A percentile compares a stretch with the other conserved stretches of the same genome.
phyloP scores from a whole-genome alignment of 2,113 vertebrate genomes.

The human region DNA sequence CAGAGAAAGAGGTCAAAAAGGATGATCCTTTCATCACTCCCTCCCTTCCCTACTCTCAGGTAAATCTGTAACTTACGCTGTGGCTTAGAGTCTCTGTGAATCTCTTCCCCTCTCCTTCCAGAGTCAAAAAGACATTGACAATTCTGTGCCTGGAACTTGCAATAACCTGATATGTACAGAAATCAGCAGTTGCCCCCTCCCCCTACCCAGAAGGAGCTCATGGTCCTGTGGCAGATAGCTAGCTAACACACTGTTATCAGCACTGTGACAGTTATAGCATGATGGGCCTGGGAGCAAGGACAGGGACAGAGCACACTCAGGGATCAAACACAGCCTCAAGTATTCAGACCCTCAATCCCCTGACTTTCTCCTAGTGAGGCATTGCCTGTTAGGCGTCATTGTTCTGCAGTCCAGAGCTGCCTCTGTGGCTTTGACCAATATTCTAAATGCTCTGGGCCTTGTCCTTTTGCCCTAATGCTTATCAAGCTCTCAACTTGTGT shows the following conservation, averaged over 20 bases:
- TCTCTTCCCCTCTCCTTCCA: background rate
- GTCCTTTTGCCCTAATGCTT: background rate
- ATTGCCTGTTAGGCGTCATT: background rate
- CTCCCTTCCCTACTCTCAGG: background rate
- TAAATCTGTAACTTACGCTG: background rate
- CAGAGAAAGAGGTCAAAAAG: slow-evolving; percentile 18
- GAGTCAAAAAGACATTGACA: background rate
- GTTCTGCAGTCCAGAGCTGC: background rate
- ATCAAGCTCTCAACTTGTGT: background rate
- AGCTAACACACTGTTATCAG: background rate
- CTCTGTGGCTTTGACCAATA: background rate
- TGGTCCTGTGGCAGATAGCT: background rate
- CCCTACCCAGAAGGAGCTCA: background rate
- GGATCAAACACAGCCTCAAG: background rate
- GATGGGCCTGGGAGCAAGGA: background rate
- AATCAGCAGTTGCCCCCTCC: background rate
- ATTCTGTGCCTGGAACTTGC: background rate
- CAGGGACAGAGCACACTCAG: background rate
- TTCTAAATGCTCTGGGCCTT: background rate
- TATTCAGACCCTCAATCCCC: background rate
- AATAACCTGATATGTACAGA: background rate
- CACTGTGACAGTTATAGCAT: background rate
- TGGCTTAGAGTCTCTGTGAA: background rate
- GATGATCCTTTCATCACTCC: background rate
- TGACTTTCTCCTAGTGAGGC: background rate